Base-by-base conservation (phyloP, 2,888 invertebrate species). In the Cryptops parisi region DNA sequence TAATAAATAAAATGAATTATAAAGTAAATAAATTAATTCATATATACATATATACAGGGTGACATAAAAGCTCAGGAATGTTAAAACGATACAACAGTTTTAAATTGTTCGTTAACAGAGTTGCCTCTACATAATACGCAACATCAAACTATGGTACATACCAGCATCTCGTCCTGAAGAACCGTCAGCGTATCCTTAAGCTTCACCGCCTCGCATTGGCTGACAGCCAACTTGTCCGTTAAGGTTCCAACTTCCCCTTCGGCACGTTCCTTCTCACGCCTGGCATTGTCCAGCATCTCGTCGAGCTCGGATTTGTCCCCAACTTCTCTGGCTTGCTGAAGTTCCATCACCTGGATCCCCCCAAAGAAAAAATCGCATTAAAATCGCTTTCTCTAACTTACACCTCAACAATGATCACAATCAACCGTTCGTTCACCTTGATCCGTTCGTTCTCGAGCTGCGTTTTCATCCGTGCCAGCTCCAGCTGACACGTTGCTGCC, bases 381-480 rank as follows among this genome's bases (percentile, higher is more conserved):
- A 9, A 26, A 38, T 38, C 38, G 38, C 9, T 38, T 38, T 38
- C 15, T 38, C 12, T 38, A 15, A 12, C 12, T 9, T 38, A 6
- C 19, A 52, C 53, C 53, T 53, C 41, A 40, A 24, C 1, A 38
- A 9, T 1, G 39, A 22, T 49, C 47, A 19, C n/a, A n/a, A n/a
- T n/a, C n/a, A n/a, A n/a, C n/a, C n/a, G n/a, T n/a, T 4, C 19
- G n/a, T 2, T 62, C 61, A 79, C 78, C 74, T 90, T 89, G 3
- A 84, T 81, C 63, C 84, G 79, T 5, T 89, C 88, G 67, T 84
- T 84, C 58, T 89, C 89, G 19, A 90, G 71, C 54, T 87, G 70
- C 49, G 84, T 84, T 19, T 79, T 78, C 58, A 87, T 72, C 46
- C 85, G 76, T 61, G 80, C 78, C 47, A 87, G 78, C 71, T 91